Evolutionary conservation across 2,888 invertebrate species (phyloP).

Genomic region (Hyposoter dolosus): DNA sequence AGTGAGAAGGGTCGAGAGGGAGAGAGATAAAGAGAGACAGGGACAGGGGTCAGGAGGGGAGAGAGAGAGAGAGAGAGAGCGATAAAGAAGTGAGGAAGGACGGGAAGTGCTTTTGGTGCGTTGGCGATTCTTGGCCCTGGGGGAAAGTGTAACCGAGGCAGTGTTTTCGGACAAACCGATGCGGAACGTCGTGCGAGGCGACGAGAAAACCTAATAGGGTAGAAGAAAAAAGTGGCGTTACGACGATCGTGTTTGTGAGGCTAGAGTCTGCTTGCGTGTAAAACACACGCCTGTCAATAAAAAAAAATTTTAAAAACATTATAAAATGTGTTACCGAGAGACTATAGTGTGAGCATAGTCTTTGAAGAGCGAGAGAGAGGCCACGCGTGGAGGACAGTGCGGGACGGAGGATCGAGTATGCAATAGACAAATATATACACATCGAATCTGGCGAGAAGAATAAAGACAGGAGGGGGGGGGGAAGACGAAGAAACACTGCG

Average conservation of each 20-base stretch:
- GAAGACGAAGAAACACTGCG: not conserved
- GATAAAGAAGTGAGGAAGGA: constrained; percentile 1
- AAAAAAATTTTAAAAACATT: not conserved
- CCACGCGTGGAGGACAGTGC: constrained; percentile 2
- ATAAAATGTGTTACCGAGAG: constrained; percentile 52
- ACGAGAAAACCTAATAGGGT: not conserved
- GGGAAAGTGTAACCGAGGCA: constrained; percentile 4
- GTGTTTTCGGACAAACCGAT: constrained; percentile 8
- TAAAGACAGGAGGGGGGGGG: not conserved
- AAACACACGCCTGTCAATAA: constrained; percentile 54
- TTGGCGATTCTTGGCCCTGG: constrained; percentile 27
- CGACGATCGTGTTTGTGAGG: constrained; percentile 1
- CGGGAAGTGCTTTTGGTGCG: constrained; percentile 26
- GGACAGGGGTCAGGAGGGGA: too few species aligned
- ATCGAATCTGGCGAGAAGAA: constrained; percentile 45
- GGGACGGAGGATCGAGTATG: constrained; percentile 35
- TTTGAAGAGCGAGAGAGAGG: constrained; percentile 19
- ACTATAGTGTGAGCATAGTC: constrained; percentile 26
- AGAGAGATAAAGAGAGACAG: constrained; percentile 33
- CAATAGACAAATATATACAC: constrained; percentile 25
- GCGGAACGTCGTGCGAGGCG: constrained; percentile 3
- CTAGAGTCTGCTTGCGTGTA: not conserved
- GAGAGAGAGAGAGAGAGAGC: constrained; percentile 60
- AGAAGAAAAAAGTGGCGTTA: not conserved
- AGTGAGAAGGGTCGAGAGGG: constrained; percentile 35